phyloP scores from a whole-genome alignment of 2,113 vertebrate species.

The Pelecanoides urinatrix region DNA sequence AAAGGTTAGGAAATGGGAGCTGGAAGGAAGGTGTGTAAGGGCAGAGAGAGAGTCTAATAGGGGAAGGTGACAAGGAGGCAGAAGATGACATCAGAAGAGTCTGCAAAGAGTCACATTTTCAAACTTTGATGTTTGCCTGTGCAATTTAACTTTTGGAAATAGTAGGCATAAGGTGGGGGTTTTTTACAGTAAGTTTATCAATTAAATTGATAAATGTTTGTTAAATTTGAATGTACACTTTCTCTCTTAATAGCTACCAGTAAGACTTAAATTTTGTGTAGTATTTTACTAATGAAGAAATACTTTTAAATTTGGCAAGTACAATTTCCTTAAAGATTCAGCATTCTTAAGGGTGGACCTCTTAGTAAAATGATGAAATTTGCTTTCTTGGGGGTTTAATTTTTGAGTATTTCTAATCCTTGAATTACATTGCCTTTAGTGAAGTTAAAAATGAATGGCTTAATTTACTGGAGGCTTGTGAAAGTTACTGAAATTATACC shows the following conservation, averaged over 20 bases:
- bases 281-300: neutral
- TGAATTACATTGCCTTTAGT: neutral
- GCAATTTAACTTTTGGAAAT: neutral
- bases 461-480: neutral
- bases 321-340: neutral
- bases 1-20: neutral
- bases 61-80: neutral
- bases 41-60: neutral
- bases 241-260: neutral
- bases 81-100: neutral
- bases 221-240: neutral
- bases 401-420: neutral
- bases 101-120: neutral
- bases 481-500: neutral
- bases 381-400: neutral
- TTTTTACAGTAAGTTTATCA: neutral
- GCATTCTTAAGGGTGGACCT: neutral
- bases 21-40: neutral
- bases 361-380: neutral
- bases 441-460: neutral
- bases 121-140: neutral
- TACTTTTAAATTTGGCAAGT: neutral
- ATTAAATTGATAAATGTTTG: neutral
- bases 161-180: neutral
- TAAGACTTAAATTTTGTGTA: neutral